Evolutionary conservation across 2,797 vertebrate genomes (phyloP), one percentile per base, ranked within the genome.

Genomic region (Sebastes cheni): DNA sequence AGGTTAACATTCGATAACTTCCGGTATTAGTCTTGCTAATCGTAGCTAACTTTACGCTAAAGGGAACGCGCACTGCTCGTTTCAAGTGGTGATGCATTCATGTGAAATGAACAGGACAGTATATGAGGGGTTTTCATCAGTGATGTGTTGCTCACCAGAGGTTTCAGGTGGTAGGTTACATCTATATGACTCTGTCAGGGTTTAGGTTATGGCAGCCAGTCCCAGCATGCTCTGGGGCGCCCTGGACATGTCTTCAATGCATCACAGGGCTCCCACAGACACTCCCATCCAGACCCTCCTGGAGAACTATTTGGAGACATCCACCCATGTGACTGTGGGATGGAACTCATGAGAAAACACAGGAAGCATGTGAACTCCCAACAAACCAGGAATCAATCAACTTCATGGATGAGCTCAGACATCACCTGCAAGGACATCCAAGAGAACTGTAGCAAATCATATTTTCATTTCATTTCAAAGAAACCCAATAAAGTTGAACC

Each of bases 11-110:
- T 32, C 4, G 16, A 10, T 0, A 12, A 42, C 30, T 42, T 88
- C 76, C 64, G 23, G 52, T 62, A 6, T 2, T 6, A 1, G 4
- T 36, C 8, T 22, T 9, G 14, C 42, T 75, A 2, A 69, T 6
- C 39, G 18, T 30, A 1, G 20, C 6, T 3, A 10, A 2, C 58
- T 80, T 78, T 34, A 42, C 3, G 1, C 7, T n/a, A 30, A 29
- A 8, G 6, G 14, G 6, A 61, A 39, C 14, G 74, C 5, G 62
- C 61, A 27, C 39, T 32, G 61, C 72, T 46, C 14, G 46, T n/a
- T 34, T 85, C 22, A 32, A 72, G 56, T 55, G 29, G 46, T 52
- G 61, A 65, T 83, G 72, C 30, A 12, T 73, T 71, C 52, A 34
- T 56, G 75, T 67, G 52, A 13, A 64, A 73, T 83, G 32, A 18